phyloP scores from a whole-genome alignment of 1,140 invertebrate species.

The Heliconius hermathena region DNA sequence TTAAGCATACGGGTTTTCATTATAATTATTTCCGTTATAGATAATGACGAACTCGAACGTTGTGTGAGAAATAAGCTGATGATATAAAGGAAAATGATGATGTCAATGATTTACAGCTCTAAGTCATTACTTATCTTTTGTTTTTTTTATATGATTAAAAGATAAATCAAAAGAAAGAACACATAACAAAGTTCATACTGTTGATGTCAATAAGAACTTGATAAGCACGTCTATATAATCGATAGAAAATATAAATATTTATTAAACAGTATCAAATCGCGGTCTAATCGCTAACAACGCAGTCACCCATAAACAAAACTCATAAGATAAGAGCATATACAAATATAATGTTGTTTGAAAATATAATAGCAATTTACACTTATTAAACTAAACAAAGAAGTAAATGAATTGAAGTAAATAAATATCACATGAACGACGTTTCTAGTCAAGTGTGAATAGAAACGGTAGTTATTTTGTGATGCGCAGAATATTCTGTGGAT shows the following conservation, averaged over 20 bases:
- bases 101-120: not conserved
- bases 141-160: not conserved
- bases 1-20: not conserved
- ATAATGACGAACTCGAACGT: not conserved
- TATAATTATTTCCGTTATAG: not conserved
- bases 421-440: not conserved
- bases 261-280: not conserved
- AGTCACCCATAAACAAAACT: not conserved
- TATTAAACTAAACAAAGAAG: not conserved
- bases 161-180: not conserved
- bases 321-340: not conserved
- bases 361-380: not conserved
- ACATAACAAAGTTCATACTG: not conserved
- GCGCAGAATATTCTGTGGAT: not conserved
- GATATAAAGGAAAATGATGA: not conserved
- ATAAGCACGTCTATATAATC: not conserved
- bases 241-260: not conserved
- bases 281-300: not conserved
- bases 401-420: not conserved
- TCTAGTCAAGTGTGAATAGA: not conserved
- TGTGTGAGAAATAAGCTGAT: not conserved
- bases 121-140: not conserved
- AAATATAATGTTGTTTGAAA: constrained; percentile 2
- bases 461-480: not conserved
- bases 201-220: not conserved